A percentile compares a stretch with the other conserved stretches of the same genome.
Conservation (phyloP, 2,888 invertebrate genomes). For the Lithodes maja region DNA sequence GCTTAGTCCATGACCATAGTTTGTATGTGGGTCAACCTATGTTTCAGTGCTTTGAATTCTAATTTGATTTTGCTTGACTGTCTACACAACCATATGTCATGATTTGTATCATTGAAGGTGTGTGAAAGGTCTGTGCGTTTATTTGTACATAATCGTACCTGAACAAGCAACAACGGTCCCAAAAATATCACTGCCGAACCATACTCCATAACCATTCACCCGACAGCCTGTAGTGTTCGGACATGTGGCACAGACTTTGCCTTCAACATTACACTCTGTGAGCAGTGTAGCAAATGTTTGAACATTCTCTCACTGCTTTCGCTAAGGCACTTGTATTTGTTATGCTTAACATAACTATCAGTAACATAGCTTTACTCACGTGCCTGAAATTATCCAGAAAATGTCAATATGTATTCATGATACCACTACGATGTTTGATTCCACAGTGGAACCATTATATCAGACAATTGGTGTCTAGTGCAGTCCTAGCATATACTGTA, state of each 20-base stretch:
- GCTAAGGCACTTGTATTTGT: neutral
- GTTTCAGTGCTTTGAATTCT: constrained; percentile 12
- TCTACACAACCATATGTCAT: constrained; percentile 9
- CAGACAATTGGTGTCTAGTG: neutral
- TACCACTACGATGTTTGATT: constrained; percentile 10
- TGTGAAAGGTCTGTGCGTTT: neutral
- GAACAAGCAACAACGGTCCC: neutral
- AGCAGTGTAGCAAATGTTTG: constrained; percentile 3
- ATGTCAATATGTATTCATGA: neutral
- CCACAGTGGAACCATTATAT: neutral
- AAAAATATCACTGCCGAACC: neutral
- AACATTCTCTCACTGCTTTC: neutral
- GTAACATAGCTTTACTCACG: constrained; percentile 15
- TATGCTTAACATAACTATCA: constrained; percentile 16
- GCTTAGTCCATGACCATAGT: neutral
- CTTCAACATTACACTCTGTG: constrained; percentile 20
- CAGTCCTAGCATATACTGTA: constrained; percentile 4
- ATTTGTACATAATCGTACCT: constrained; percentile 9
- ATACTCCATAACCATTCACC: constrained; percentile 1
- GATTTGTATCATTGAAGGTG: neutral
- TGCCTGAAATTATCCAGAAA: constrained; percentile 1
- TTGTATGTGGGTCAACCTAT: no score
- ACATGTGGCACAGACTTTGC: constrained; percentile 22
- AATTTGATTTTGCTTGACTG: neutral
- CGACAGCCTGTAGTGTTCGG: constrained; percentile 19